phyloP scores from a whole-genome alignment of 2,797 vertebrate genomes.

The Manis pentadactyla region DNA sequence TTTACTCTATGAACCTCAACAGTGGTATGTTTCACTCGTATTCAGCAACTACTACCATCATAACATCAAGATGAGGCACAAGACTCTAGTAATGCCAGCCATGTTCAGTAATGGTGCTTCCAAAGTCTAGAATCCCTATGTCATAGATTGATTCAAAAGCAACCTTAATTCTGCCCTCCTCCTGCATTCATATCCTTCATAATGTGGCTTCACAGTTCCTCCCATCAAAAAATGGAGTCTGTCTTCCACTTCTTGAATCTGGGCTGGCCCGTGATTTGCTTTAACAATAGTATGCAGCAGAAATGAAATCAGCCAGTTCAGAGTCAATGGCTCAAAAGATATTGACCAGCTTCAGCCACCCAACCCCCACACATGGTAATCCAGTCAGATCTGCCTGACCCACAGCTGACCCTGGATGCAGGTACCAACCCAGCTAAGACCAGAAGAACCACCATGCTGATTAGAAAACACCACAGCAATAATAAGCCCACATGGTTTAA shows the following conservation, averaged over 20 bases:
- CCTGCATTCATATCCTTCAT: background rate
- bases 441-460: background rate
- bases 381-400: background rate
- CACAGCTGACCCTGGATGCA: background rate
- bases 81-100: background rate
- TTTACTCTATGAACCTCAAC: background rate
- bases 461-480: background rate
- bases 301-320: background rate
- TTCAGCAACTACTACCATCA: background rate
- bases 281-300: background rate
- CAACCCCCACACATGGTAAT: background rate
- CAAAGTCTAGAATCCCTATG: background rate
- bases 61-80: background rate
- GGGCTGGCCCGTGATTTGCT: background rate
- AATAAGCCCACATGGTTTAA: too few relatives aligned
- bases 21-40: background rate
- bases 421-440: background rate
- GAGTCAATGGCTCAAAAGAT: background rate
- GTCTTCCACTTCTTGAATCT: background rate
- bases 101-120: background rate
- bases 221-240: background rate
- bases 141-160: background rate
- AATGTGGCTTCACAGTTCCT: background rate
- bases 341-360: background rate
- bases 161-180: background rate